phyloP scores from a whole-genome alignment of 2,888 invertebrate species.

The Zygogramma bicolorata region DNA sequence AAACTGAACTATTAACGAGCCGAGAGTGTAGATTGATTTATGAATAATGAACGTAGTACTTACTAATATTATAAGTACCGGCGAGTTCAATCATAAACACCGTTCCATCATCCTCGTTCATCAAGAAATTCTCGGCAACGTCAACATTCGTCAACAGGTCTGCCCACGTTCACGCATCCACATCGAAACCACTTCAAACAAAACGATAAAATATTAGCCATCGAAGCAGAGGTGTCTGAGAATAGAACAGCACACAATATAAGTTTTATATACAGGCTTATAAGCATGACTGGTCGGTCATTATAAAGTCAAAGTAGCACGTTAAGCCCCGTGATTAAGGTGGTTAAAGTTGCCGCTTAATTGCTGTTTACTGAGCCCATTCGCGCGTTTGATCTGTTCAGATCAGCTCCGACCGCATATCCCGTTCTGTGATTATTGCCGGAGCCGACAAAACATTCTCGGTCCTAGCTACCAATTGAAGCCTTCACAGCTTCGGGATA shows the following conservation, averaged over 20 bases:
- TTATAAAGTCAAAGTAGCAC: constrained; percentile 67
- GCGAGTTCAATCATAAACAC: background rate
- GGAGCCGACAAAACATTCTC: constrained; percentile 62
- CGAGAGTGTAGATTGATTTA: background rate
- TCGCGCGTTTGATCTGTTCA: constrained; percentile 67
- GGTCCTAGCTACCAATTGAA: constrained; percentile 65
- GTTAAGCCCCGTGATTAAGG: constrained; percentile 66
- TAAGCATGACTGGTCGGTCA: constrained; percentile 63
- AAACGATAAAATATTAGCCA: constrained; percentile 32
- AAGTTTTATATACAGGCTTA: constrained; percentile 54
- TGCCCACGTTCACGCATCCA: background rate
- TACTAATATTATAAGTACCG: background rate
- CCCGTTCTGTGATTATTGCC: constrained; percentile 66
- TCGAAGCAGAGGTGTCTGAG: constrained; percentile 22
- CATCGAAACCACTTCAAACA: constrained; percentile 17
- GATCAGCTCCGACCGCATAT: constrained; percentile 62
- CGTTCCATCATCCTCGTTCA: constrained; percentile 4
- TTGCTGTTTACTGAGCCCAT: constrained; percentile 67
- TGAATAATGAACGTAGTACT: background rate
- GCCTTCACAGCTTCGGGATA: constrained; percentile 61
- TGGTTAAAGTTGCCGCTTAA: constrained; percentile 67
- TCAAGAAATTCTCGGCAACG: background rate
- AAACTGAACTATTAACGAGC: background rate
- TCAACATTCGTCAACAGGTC: constrained; percentile 5
- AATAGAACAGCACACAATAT: constrained; percentile 37